A percentile compares a stretch with the other conserved stretches of the same genome.
phyloP scores from a whole-genome alignment of 2,888 invertebrate species.

The Hedychridium roseum region DNA sequence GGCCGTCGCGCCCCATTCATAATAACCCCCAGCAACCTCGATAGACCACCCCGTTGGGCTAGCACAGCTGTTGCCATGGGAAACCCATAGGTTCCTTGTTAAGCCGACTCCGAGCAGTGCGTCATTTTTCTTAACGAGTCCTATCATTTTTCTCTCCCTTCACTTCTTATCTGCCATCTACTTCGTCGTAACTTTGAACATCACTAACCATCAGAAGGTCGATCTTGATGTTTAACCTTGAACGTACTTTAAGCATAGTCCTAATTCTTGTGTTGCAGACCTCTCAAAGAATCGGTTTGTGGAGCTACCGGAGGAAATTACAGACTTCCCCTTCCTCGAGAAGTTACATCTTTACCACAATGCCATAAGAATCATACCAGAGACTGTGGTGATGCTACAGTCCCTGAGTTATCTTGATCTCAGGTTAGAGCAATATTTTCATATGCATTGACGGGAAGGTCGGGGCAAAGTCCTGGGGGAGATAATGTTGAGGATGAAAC shows the following conservation, averaged over 20 bases:
- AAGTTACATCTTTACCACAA: constrained; percentile 90
- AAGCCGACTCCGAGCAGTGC: constrained; percentile 14
- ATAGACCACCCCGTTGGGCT: constrained; percentile 22
- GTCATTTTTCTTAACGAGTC: constrained; percentile 19
- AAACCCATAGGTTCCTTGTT: constrained; percentile 34
- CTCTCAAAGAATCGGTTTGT: constrained; percentile 87
- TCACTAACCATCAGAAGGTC: too few relatives aligned
- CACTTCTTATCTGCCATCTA: neutral
- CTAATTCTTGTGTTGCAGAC: constrained; percentile 69
- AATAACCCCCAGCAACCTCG: constrained; percentile 36
- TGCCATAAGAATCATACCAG: constrained; percentile 86
- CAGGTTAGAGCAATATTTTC: constrained; percentile 67
- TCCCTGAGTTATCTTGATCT: constrained; percentile 90
- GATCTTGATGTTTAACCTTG: neutral
- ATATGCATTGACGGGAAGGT: too few relatives aligned
- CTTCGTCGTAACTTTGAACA: neutral
- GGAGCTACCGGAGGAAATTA: constrained; percentile 90
- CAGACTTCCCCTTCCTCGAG: constrained; percentile 87
- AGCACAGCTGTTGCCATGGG: constrained; percentile 53
- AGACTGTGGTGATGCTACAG: constrained; percentile 82
- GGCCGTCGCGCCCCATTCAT: constrained; percentile 50
- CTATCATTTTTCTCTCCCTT: constrained; percentile 8
- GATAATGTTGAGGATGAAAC: too few relatives aligned
- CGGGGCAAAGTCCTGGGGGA: too few relatives aligned
- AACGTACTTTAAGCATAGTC: neutral